Conservation (phyloP, 1,140 invertebrate species). For the Penaeus japonicus region DNA sequence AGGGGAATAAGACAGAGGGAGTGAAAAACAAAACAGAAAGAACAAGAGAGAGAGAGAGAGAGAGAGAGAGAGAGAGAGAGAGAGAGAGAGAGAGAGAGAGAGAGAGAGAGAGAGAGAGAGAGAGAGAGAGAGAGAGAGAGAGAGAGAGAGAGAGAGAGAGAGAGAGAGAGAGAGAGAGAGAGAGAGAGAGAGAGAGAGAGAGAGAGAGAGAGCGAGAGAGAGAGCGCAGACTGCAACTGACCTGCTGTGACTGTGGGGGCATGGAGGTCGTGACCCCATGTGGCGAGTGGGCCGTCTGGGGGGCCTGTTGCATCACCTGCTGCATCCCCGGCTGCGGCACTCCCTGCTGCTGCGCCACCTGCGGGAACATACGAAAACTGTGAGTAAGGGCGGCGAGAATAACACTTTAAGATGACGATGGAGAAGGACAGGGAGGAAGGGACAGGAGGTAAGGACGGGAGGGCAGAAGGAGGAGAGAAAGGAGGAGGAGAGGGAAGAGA, state of each 20-base stretch:
- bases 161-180: background rate
- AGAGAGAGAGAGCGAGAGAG: background rate
- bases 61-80: background rate
- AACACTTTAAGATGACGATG: too few species aligned
- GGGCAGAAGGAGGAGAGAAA: too few species aligned
- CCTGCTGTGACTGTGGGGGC: slow-evolving; percentile 39
- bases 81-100: background rate
- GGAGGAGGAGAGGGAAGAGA: too few species aligned
- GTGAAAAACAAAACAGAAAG: background rate
- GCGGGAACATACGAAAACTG: background rate
- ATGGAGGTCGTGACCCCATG: slow-evolving; percentile 43
- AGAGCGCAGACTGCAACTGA: background rate
- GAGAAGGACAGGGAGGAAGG: too few species aligned
- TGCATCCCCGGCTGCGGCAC: slow-evolving; percentile 33
- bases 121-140: background rate
- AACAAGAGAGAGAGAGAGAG: background rate
- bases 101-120: background rate
- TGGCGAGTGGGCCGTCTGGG: slow-evolving; percentile 41
- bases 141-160: too few species aligned
- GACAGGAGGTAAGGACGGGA: too few species aligned
- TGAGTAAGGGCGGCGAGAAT: background rate
- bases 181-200: background rate
- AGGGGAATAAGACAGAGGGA: background rate
- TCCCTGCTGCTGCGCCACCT: slow-evolving; percentile 30
- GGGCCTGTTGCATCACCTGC: slow-evolving; percentile 46